Base-by-base conservation (phyloP, 1,140 invertebrate species). In the Pseudomyrmex gracilis region DNA sequence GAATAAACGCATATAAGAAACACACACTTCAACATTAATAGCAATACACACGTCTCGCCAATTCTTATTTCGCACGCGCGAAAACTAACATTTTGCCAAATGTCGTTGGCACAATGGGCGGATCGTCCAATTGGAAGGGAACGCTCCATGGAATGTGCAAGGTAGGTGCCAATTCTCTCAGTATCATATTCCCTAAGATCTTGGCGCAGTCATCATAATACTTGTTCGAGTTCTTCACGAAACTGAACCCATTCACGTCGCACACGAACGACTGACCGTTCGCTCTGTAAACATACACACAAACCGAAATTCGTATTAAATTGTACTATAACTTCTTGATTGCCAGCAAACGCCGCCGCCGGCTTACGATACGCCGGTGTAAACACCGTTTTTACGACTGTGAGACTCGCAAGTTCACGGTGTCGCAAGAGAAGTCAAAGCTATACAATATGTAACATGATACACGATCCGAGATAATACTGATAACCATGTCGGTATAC, bases 171-270 rank as follows among this genome's bases (percentile, higher is more conserved):
- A 99, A 93, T 92, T 99, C 98, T 74, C 98, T 95, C 22, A 99
- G 94, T 64, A 99, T 99, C 96, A 98, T 97, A 91, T 99, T 99
- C 51, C 98, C 98, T 74, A 99, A 94, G 80, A 99, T 99, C 94
- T 99, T 99, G 7, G 99, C 98, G 94, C 98, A 99, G 93, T 99
- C 99, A 94, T 99, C 99, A 93, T 99, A 99, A 95, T 99, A 99
- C 93, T 99, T 99, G 92, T 98, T 98, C 0, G 99, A 99, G 93
- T 99, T 99, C 93, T 99, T 99, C 8, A 99, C 99, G 95, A 99
- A 99, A 92, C 98, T 99, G 94, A 99, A 99, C 1, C 99, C 99
- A 95, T 99, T 99, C 0, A 99, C 99, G 95, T 99, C 99, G 95
- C 99, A 99, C 0, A 99, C 99, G 93, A 98, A 99, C 1, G 99